These are phyloP conservation scores for Rhea pennata DNA, from an alignment of 2,113 vertebrate genomes.

Conservation along the genomic window DNA sequence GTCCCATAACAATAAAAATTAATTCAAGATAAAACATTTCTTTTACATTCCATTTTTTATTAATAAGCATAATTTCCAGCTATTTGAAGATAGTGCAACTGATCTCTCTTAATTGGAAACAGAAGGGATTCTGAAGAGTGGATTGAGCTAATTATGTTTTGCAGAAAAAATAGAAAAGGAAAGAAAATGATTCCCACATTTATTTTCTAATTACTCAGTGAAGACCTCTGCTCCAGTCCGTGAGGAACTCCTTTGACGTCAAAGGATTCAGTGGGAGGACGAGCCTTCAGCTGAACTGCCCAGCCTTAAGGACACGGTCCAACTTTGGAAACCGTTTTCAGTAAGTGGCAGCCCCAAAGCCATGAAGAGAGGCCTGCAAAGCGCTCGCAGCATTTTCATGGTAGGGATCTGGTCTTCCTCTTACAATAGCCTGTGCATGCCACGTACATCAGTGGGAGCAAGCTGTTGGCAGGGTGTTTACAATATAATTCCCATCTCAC, in stretches of 20 bases:
- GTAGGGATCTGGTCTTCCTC: neutral
- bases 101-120: constrained; percentile 68
- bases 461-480: constrained; percentile 31
- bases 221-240: constrained; percentile 62
- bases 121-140: constrained; percentile 65
- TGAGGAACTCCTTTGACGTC: constrained; percentile 61
- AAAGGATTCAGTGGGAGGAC: constrained; percentile 41
- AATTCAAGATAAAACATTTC: constrained; percentile 54
- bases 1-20: constrained; percentile 35
- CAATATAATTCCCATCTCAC: neutral
- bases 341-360: neutral
- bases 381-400: neutral
- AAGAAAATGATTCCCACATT: constrained; percentile 67
- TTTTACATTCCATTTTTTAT: constrained; percentile 54
- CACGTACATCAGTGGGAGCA: neutral
- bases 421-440: neutral
- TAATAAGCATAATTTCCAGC: constrained; percentile 49
- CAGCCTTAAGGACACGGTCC: neutral
- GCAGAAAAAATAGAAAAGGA: neutral
- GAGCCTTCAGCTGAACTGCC: constrained; percentile 36
- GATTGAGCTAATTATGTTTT: constrained; percentile 67
- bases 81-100: constrained; percentile 63
- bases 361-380: neutral
- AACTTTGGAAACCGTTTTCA: constrained; percentile 14
- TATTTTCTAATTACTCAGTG: constrained; percentile 70